These are phyloP conservation scores for Chelonia mydas DNA, from an alignment of 2,797 vertebrate species.

Conservation along the genomic window DNA sequence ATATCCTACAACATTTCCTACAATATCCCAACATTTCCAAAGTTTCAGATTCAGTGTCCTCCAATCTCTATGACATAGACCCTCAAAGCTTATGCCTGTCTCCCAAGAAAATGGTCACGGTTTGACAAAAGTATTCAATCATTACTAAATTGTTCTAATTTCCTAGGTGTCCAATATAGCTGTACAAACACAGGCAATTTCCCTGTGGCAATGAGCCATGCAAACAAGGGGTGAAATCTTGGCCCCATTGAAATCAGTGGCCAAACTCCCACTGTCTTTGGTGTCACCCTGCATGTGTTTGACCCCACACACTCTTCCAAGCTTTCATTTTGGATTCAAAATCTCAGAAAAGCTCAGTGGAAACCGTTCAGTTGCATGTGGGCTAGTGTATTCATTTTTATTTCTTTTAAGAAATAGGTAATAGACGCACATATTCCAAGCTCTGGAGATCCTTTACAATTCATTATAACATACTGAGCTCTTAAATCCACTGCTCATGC, in stretches of 20 bases:
- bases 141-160: no score
- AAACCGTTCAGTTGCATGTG: neutral
- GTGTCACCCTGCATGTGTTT: neutral
- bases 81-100: no score
- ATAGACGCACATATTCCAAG: neutral
- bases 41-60: neutral
- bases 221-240: neutral
- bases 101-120: no score
- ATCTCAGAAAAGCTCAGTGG: neutral
- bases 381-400: rapidly evolving
- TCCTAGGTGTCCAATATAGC: neutral
- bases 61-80: neutral
- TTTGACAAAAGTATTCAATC: no score
- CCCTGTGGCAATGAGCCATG: neutral
- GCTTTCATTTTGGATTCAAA: neutral
- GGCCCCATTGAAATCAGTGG: neutral
- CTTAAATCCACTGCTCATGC: neutral
- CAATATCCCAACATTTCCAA: neutral
- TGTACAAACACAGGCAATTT: neutral
- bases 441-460: neutral
- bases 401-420: neutral
- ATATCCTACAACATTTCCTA: neutral
- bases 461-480: neutral
- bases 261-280: neutral
- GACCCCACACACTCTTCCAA: neutral